Base-by-base conservation (phyloP, 2,797 vertebrate species). In the Myioborus miniatus region DNA sequence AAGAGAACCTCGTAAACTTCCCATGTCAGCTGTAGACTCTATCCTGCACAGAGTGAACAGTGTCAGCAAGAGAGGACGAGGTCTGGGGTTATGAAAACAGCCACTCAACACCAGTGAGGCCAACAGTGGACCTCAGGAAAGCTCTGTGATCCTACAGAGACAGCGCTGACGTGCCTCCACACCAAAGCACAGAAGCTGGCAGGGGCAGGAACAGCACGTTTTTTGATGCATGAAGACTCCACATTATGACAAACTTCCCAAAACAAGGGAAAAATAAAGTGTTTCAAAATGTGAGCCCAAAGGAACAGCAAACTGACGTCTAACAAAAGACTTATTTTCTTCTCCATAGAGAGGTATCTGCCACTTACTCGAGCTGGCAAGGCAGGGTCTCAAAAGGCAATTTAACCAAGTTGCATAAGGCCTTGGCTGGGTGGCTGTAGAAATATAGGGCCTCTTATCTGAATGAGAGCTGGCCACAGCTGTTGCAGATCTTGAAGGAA, bases 351-450 rank as follows among this genome's bases (percentile, higher is more conserved):
- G 92, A 91, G 88, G 59, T 92, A 91, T 95, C 94, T 97, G 96
- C 92, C 96, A 97, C 95, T 96, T 96, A 96, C 91, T 97, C 74
- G 75, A 96, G 89, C 96, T 95, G 96, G 92, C 96, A 90, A 96
- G 62, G 76, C 86, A 94, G 34, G 0, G 94, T 96, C 96, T 95
- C 96, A 60, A 79, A 96, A 96, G 95, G 84, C 92, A 69, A 15
- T 72, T 96, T 93, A 96, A 94, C 80, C 81, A 94, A 58, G 49
- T 97, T 97, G 91, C 91, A 91, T 87, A 97, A 96, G 83, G 78
- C 64, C 49, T 97, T 97, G 94, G 96, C 96, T 79, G 77, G 36
- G 55, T 87, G 71, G 87, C 63, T 93, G 80, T 56, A 94, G 91
- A 85, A 96, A 89, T 92, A 87, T 19, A 80, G 87, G 83, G 92